Conservation (phyloP, 2,888 invertebrate species). For the Aspidiotus rigidus region DNA sequence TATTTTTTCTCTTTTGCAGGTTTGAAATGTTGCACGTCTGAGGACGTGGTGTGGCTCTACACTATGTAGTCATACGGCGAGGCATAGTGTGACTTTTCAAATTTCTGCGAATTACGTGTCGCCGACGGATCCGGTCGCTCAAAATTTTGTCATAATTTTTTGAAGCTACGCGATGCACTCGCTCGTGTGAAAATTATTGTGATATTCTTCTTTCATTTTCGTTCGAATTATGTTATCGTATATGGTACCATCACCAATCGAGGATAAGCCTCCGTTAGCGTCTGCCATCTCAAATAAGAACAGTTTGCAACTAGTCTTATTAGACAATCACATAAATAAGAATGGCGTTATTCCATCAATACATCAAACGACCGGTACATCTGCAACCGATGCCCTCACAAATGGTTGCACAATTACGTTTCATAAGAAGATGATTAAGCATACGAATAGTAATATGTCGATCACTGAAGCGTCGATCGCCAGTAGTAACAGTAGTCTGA, state of each 20-base stretch:
- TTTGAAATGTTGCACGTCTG: too few relatives aligned
- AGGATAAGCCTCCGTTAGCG: slow-evolving; percentile 57
- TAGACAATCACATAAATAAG: slow-evolving; percentile 21
- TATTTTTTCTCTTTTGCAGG: too few relatives aligned
- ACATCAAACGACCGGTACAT: too few relatives aligned
- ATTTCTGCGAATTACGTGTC: too few relatives aligned
- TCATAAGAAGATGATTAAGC: slow-evolving; percentile 26
- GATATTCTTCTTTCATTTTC: slow-evolving; percentile 1
- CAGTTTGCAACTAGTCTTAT: slow-evolving; percentile 14
- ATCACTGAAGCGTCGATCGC: slow-evolving; percentile 11
- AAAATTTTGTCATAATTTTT: neutral
- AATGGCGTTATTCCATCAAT: slow-evolving; percentile 14
- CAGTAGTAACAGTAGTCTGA: slow-evolving; percentile 27
- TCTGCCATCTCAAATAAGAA: slow-evolving; percentile 39
- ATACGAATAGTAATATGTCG: neutral
- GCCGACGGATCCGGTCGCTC: too few relatives aligned
- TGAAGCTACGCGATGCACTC: neutral
- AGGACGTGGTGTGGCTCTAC: too few relatives aligned
- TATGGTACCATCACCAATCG: slow-evolving; percentile 56
- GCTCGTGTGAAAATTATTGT: slow-evolving; percentile 3
- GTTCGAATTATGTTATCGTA: slow-evolving; percentile 58
- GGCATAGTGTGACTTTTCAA: too few relatives aligned
- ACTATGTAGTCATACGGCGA: too few relatives aligned
- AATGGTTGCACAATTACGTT: slow-evolving; percentile 17
- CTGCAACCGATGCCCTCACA: neutral